Percentiles rank a stretch among this genome's conserved stretches.
Conservation (phyloP, 1,140 invertebrate genomes). For the Dendroctonus valens region DNA sequence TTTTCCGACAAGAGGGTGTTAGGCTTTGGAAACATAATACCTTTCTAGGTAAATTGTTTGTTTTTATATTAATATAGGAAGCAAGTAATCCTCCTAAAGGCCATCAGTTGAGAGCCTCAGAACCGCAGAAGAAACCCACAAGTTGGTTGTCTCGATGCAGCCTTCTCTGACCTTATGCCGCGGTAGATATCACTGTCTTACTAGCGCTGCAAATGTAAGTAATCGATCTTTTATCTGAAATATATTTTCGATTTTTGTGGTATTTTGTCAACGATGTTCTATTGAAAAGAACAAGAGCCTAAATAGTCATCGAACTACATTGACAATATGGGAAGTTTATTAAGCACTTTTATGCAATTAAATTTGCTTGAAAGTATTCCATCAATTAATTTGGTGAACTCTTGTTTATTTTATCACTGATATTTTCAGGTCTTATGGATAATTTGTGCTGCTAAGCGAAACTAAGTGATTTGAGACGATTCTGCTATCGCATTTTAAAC, state of each 20-base stretch:
- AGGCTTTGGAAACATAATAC: no score
- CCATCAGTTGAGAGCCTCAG: slow-evolving; percentile 67
- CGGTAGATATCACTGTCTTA: neutral
- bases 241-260: no score
- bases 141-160: slow-evolving; percentile 72
- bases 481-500: no score
- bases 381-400: neutral
- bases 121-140: slow-evolving; percentile 69
- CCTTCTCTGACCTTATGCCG: slow-evolving; percentile 66
- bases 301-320: neutral
- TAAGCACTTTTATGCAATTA: neutral
- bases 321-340: neutral
- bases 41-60: no score
- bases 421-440: no score
- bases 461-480: no score
- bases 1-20: no score
- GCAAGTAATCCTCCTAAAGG: slow-evolving; percentile 78
- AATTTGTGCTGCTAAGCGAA: no score
- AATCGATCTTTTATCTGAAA: neutral
- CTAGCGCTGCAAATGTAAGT: slow-evolving; percentile 21
- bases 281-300: neutral
- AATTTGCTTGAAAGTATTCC: neutral
- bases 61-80: slow-evolving; percentile 57
- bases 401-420: no score
- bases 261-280: neutral